Percentiles rank a stretch among this genome's conserved stretches.
phyloP scores from a whole-genome alignment of 2,113 vertebrate species.

The Shinisaurus crocodilurus region DNA sequence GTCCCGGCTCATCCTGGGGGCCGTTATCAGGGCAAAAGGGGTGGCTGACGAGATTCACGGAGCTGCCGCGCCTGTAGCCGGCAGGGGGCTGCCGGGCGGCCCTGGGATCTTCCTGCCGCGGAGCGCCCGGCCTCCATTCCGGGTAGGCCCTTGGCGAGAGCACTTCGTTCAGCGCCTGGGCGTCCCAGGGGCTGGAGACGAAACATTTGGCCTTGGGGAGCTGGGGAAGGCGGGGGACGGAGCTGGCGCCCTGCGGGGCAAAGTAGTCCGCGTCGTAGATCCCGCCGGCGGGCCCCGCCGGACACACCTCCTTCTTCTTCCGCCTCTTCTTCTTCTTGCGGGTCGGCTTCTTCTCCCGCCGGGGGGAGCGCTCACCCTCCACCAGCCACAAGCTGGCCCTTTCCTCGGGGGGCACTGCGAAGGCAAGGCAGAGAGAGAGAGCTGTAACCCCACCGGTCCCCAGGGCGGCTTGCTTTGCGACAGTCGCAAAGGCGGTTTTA shows the following conservation, averaged over 20 bases:
- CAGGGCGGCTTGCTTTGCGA: background rate
- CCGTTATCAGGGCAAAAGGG: conserved; percentile 75
- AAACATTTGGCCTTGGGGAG: conserved; percentile 86
- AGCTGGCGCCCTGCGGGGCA: conserved; percentile 70
- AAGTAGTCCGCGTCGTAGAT: conserved; percentile 21
- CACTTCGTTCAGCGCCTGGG: conserved; percentile 67
- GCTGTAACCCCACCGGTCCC: background rate
- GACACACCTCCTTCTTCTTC: conserved; percentile 84
- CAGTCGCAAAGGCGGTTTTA: too few species aligned
- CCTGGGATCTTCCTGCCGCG: conserved; percentile 56
- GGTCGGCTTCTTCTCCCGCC: conserved; percentile 83
- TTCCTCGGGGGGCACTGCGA: conserved; percentile 90
- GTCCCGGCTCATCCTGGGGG: conserved; percentile 42
- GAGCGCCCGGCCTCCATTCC: conserved; percentile 57
- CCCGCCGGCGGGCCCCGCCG: conserved; percentile 51
- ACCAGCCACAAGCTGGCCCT: conserved; percentile 89
- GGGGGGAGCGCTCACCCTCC: conserved; percentile 88
- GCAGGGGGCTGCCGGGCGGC: conserved; percentile 47
- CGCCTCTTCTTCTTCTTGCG: conserved; percentile 88
- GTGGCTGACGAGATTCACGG: conserved; percentile 74
- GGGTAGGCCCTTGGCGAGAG: conserved; percentile 74
- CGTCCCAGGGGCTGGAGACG: conserved; percentile 75
- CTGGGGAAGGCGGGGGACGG: conserved; percentile 87
- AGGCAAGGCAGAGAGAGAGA: too few species aligned
- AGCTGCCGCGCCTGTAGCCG: conserved; percentile 46